These are phyloP conservation scores for Leptogaster cylindrica DNA, from an alignment of 2,888 invertebrate species.

Conservation along the genomic window DNA sequence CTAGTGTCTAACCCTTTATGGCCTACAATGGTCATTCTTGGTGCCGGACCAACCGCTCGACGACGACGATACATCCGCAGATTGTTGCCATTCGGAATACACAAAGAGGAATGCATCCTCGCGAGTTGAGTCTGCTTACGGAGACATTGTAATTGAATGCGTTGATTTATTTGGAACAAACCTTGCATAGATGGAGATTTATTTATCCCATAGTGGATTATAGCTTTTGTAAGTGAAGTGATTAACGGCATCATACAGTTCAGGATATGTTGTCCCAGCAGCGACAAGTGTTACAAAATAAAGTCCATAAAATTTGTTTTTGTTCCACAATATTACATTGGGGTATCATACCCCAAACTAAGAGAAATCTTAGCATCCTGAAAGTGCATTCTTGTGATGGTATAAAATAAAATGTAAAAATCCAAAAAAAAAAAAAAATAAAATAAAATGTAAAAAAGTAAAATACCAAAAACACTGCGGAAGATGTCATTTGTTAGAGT, in stretches of 20 bases:
- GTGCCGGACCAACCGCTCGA: background rate
- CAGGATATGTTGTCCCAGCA: background rate
- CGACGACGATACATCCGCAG: too few relatives aligned
- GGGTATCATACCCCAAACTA: too few relatives aligned
- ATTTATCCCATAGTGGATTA: constrained; percentile 8
- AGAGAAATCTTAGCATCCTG: too few relatives aligned
- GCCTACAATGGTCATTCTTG: background rate
- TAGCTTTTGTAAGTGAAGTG: background rate
- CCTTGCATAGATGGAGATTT: constrained; percentile 13
- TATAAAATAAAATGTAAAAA: too few relatives aligned
- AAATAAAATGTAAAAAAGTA: too few relatives aligned
- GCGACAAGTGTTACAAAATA: constrained; percentile 25
- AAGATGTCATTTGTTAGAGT: constrained; percentile 36
- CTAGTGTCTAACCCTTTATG: background rate
- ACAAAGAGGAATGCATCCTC: background rate
- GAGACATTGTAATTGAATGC: constrained; percentile 14
- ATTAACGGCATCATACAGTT: constrained; percentile 8
- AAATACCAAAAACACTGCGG: too few relatives aligned
- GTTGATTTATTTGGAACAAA: constrained; percentile 18
- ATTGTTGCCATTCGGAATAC: background rate
- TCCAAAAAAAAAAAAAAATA: too few relatives aligned
- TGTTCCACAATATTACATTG: too few relatives aligned
- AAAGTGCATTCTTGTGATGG: too few relatives aligned
- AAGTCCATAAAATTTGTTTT: too few relatives aligned
- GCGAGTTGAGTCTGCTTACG: background rate